phyloP scores from a whole-genome alignment of 1,140 invertebrate species.

The Pemphigus obesinymphae region DNA sequence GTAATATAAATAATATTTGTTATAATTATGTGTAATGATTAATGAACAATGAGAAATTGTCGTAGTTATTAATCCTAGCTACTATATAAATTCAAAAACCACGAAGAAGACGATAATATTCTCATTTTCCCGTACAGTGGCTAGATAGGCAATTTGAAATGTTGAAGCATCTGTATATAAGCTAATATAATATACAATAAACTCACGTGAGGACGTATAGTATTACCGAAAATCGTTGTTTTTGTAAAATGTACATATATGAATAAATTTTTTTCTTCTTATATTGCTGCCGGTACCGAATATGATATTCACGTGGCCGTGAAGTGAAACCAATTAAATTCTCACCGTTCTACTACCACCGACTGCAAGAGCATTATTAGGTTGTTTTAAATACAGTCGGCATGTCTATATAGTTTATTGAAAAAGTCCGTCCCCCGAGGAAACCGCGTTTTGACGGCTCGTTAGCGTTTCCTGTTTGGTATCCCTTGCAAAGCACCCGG shows the following conservation, averaged over 20 bases:
- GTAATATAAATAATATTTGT: too few species aligned
- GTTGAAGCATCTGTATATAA: not conserved
- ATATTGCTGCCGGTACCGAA: not conserved
- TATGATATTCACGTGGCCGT: conserved; percentile 35
- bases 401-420: not conserved
- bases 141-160: not conserved
- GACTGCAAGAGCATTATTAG: not conserved
- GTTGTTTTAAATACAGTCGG: conserved; percentile 15
- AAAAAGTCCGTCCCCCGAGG: conserved; percentile 12
- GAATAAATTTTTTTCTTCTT: not conserved
- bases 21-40: too few species aligned
- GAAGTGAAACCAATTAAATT: conserved; percentile 40
- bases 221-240: not conserved
- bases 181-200: too few species aligned
- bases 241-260: not conserved
- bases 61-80: too few species aligned
- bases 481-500: conserved; percentile 1
- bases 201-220: not conserved
- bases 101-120: not conserved
- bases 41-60: too few species aligned
- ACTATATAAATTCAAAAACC: not conserved
- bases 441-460: conserved; percentile 33
- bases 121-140: not conserved
- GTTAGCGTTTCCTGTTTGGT: conserved; percentile 28
- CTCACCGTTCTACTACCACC: not conserved